Evolutionary conservation across 2,797 vertebrate species (phyloP), one percentile per base, ranked within the genome.

Genomic region (Vireo griseus): DNA sequence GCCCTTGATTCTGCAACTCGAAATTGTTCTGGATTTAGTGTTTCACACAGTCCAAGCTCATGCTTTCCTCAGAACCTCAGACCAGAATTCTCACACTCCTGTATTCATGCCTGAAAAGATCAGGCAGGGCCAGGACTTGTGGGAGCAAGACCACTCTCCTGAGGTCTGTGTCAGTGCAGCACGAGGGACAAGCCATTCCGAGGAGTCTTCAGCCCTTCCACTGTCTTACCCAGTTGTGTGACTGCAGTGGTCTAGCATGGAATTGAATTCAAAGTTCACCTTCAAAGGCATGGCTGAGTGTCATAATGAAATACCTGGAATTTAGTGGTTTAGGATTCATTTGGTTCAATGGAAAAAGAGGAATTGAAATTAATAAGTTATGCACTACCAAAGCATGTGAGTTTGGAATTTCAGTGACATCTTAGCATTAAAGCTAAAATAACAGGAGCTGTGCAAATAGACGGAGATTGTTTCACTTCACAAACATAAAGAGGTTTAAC

Each of bases 61-160:
- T 63, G 8, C 26, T 88, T 73, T 76, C 54, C 17, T 71, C 18
- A 48, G 6, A 74, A 73, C n/a, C n/a, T 50, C 31, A 73, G 63
- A 82, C 39, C 21, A 25, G 19, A 44, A 65, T 54, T 57, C 10
- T 29, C 16, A 61, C 10, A 26, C 45, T 55, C 28, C 31, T 85
- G 2, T 35, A 35, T 39, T 63, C 9, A 3, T 11, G 8, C 33
- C 26, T 69, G 63, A 24, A 16, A 83, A 57, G n/a, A 57, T 3
- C 51, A 47, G 44, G n/a, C n/a, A n/a, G n/a, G 0, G 28, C 31
- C 51, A 72, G 37, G n/a, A 55, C 28, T 44, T 74, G 20, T 1
- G 6, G 62, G 15, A 67, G 33, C 28, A 68, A 37, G 31, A 33
- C 37, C 24, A 4, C 2, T 29, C 6, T 83, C 0, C 0, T 59